These are phyloP conservation scores for Macroteleia sp. DNA, from an alignment of 2,888 invertebrate species.

Conservation along the genomic window DNA sequence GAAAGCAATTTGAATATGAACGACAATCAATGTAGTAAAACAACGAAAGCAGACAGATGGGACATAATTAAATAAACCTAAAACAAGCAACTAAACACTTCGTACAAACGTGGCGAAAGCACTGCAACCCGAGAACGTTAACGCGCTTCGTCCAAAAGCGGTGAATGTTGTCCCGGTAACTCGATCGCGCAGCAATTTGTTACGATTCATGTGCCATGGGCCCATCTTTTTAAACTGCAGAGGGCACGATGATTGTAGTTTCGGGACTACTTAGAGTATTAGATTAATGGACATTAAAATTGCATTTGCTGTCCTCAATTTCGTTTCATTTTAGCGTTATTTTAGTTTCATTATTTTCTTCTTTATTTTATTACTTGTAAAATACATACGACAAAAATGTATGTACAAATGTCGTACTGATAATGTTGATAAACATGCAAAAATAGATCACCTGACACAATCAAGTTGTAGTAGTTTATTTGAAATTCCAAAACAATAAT, in stretches of 20 bases:
- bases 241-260: constrained; percentile 9
- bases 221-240: constrained; percentile 36
- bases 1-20: constrained; percentile 13
- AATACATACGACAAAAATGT: background rate
- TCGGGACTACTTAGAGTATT: constrained; percentile 8
- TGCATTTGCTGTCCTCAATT: constrained; percentile 42
- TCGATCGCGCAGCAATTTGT: constrained; percentile 24
- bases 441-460: too few species aligned
- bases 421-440: too few species aligned
- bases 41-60: constrained; percentile 34
- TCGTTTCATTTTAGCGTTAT: constrained; percentile 19
- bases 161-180: constrained; percentile 8
- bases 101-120: constrained; percentile 53
- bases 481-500: too few species aligned
- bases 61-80: constrained; percentile 2
- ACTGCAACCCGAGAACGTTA: constrained; percentile 23
- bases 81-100: constrained; percentile 13
- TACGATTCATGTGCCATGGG: constrained; percentile 45
- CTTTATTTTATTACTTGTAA: constrained; percentile 11
- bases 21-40: constrained; percentile 39
- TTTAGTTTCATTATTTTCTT: constrained; percentile 32
- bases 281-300: constrained; percentile 26
- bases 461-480: too few species aligned
- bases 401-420: too few species aligned
- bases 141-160: constrained; percentile 22